These are phyloP conservation scores for Drosophila maculinotata DNA, from an alignment of 2,888 invertebrate genomes.

Conservation along the genomic window DNA sequence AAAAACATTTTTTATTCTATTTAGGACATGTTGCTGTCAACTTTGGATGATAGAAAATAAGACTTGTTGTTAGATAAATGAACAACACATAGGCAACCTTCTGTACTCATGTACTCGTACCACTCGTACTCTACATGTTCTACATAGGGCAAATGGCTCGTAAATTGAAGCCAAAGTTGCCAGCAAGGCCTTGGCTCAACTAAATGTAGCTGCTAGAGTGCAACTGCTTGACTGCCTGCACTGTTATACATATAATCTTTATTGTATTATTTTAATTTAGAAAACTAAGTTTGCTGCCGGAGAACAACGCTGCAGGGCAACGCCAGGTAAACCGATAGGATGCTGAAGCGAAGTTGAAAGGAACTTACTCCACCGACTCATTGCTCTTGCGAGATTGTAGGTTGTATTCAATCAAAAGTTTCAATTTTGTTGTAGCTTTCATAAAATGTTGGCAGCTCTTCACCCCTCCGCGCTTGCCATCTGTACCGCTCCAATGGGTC, in stretches of 20 bases:
- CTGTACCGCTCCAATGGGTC: neutral
- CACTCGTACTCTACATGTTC: conserved; percentile 2
- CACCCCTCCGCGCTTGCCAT: conserved; percentile 27
- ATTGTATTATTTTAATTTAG: conserved; percentile 79
- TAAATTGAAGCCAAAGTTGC: conserved; percentile 23
- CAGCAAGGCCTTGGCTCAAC: conserved; percentile 12
- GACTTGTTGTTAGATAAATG: conserved; percentile 13
- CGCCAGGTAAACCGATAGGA: conserved; percentile 38
- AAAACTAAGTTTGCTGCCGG: conserved; percentile 61
- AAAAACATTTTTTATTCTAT: conserved; percentile 9
- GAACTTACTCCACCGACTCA: conserved; percentile 43
- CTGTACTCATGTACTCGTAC: conserved; percentile 4
- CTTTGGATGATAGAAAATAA: conserved; percentile 9
- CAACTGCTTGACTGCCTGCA: conserved; percentile 38
- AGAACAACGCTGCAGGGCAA: conserved; percentile 14
- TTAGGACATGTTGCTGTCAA: conserved; percentile 9
- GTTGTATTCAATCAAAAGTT: conserved; percentile 80
- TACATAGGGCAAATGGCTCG: conserved; percentile 18
- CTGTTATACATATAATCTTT: conserved; percentile 65
- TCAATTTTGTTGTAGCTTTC: conserved; percentile 66
- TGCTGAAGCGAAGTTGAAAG: conserved; percentile 40
- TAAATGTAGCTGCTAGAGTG: neutral
- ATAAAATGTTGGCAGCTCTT: conserved; percentile 50
- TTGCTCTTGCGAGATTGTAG: conserved; percentile 62
- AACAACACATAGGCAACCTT: conserved; percentile 6